Percentiles rank a stretch among this genome's conserved stretches.
These are phyloP conservation scores for Micronycteris hirsuta DNA, from an alignment of 2,113 vertebrate species.

Conservation along the genomic window DNA sequence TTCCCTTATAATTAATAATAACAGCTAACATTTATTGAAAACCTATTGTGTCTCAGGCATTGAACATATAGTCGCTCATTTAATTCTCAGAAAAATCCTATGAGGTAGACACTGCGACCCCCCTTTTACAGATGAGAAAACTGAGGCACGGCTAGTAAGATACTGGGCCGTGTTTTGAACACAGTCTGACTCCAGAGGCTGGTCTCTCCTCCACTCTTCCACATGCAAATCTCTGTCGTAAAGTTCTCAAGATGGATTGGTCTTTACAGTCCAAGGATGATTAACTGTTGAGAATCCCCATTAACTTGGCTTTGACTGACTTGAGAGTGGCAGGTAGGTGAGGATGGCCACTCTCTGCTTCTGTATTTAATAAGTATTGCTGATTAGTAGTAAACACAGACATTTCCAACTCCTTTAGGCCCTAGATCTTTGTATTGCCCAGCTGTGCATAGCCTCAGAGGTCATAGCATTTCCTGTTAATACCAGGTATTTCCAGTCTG, in stretches of 20 bases:
- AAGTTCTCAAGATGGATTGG: not conserved
- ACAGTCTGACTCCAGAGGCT: not conserved
- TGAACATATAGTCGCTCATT: not conserved
- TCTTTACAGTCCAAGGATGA: not conserved
- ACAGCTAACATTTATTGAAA: not conserved
- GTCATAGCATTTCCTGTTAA: not conserved
- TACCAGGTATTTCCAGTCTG: not conserved
- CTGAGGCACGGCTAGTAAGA: not conserved
- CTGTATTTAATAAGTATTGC: not conserved
- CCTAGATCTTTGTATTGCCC: not conserved
- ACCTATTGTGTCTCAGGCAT: not conserved
- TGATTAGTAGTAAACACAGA: not conserved
- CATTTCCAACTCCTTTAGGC: not conserved
- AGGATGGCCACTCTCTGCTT: not conserved
- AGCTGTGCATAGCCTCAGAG: not conserved
- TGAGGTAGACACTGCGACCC: not conserved
- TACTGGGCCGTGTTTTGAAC: not conserved
- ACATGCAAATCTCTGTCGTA: not conserved
- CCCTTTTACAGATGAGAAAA: not conserved
- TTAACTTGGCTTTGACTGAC: not conserved
- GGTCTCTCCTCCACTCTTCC: not conserved
- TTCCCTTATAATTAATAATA: not conserved
- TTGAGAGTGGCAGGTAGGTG: not conserved
- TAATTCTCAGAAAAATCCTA: slow-evolving; percentile 1
- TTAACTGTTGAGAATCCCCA: not conserved